phyloP scores from a whole-genome alignment of 2,113 vertebrate species.

The Sardina pilchardus region DNA sequence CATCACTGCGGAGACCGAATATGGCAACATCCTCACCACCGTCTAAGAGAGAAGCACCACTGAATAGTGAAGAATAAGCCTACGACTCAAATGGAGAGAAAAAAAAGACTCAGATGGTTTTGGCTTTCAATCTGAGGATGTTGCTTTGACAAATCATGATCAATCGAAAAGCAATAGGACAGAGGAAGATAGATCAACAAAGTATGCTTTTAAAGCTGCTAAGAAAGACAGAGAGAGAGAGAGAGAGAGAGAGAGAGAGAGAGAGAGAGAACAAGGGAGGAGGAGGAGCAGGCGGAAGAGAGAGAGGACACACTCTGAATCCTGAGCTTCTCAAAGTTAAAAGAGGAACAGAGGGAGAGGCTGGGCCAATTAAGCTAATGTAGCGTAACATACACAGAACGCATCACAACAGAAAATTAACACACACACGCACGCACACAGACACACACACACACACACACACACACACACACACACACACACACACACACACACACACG shows the following conservation, averaged over 20 bases:
- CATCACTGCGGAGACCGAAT: neutral
- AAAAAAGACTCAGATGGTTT: too few relatives aligned
- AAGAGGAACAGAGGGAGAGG: conserved; percentile 25
- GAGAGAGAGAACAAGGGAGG: neutral
- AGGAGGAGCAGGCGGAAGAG: neutral
- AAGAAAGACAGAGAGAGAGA: neutral
- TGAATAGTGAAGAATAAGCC: too few relatives aligned
- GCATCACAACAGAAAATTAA: conserved; percentile 42
- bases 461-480: conserved; percentile 29
- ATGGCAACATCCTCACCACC: neutral
- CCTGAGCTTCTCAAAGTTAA: neutral
- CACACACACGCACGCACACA: neutral
- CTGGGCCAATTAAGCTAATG: conserved; percentile 45
- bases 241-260: neutral
- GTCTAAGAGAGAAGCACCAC: neutral
- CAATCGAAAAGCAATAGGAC: too few relatives aligned
- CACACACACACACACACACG: neutral
- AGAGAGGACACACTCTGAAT: neutral
- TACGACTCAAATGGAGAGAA: too few relatives aligned
- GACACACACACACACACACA: conserved; percentile 20
- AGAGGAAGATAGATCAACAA: too few relatives aligned
- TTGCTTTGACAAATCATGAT: too few relatives aligned
- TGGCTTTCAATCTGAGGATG: too few relatives aligned
- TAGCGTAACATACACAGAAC: conserved; percentile 49
- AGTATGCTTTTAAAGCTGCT: neutral